Evolutionary conservation across 2,113 vertebrate genomes (phyloP).

Genomic region (Dolichotis patagonum): DNA sequence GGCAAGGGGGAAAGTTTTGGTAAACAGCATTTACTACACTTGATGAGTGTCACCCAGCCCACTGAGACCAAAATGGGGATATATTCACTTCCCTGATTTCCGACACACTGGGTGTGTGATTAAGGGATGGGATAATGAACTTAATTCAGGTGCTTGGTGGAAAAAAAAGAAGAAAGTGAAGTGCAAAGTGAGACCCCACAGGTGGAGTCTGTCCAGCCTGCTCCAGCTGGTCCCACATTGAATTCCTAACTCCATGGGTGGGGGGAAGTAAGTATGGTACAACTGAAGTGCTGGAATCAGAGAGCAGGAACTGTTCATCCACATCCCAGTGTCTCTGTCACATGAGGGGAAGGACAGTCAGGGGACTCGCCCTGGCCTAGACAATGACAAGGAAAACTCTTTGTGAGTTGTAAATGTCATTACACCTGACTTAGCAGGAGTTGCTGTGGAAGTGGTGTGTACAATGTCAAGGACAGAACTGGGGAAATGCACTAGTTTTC

Average conservation of each 20-base stretch:
- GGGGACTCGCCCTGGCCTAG: background rate
- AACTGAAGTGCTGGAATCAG: background rate
- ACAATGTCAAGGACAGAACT: background rate
- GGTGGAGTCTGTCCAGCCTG: too few species aligned
- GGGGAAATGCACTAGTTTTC: background rate
- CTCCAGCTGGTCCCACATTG: fast-evolving
- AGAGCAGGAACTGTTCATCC: background rate
- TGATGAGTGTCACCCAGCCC: background rate
- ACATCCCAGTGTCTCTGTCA: background rate
- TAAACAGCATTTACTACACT: background rate
- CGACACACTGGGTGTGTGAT: background rate
- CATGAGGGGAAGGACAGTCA: background rate
- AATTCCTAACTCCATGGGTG: background rate
- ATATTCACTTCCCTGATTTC: background rate
- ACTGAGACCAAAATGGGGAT: background rate
- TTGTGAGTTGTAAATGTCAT: background rate
- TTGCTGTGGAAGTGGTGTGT: background rate
- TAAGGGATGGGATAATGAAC: background rate
- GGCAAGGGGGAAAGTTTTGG: background rate
- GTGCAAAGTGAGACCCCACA: background rate
- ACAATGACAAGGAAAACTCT: background rate
- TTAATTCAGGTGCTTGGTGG: background rate
- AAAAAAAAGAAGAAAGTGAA: background rate
- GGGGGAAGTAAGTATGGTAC: too few species aligned
- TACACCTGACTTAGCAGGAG: background rate